Evolutionary conservation across 2,113 vertebrate genomes (phyloP).

Genomic region (Panthera tigris): DNA sequence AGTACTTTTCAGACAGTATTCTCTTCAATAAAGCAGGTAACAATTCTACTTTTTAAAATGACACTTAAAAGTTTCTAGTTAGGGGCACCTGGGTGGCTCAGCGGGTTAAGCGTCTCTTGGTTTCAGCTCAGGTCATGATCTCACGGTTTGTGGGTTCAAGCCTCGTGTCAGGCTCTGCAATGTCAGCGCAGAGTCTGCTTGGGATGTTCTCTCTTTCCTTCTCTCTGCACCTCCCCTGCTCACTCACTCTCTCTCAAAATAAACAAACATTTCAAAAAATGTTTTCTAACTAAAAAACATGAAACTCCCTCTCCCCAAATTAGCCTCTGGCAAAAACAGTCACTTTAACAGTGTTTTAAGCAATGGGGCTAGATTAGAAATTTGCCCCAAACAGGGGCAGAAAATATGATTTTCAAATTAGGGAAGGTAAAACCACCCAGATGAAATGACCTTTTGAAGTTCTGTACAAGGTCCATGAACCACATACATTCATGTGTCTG

Average conservation of each 20-base stretch:
- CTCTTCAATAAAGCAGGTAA: not conserved
- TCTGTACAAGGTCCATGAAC: not conserved
- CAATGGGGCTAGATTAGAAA: not conserved
- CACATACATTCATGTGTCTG: not conserved
- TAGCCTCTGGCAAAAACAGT: not conserved
- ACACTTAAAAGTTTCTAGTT: not conserved
- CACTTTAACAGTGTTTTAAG: slow-evolving; percentile 17
- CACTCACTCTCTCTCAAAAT: too few species aligned
- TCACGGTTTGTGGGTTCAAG: too few species aligned
- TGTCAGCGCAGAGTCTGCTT: too few species aligned
- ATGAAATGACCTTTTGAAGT: not conserved
- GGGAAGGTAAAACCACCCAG: not conserved
- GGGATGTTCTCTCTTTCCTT: too few species aligned
- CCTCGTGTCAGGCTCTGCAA: too few species aligned
- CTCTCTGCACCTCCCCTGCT: too few species aligned
- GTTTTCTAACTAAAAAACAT: not conserved
- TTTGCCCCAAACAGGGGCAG: not conserved
- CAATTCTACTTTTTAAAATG: not conserved
- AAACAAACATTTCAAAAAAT: not conserved
- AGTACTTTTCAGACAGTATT: not conserved
- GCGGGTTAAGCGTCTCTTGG: too few species aligned
- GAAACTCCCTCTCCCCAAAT: not conserved
- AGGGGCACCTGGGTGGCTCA: too few species aligned
- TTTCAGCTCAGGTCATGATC: too few species aligned
- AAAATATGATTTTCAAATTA: slow-evolving; percentile 17